Conservation (phyloP, 1,140 invertebrate genomes). For the Littorina saxatilis region DNA sequence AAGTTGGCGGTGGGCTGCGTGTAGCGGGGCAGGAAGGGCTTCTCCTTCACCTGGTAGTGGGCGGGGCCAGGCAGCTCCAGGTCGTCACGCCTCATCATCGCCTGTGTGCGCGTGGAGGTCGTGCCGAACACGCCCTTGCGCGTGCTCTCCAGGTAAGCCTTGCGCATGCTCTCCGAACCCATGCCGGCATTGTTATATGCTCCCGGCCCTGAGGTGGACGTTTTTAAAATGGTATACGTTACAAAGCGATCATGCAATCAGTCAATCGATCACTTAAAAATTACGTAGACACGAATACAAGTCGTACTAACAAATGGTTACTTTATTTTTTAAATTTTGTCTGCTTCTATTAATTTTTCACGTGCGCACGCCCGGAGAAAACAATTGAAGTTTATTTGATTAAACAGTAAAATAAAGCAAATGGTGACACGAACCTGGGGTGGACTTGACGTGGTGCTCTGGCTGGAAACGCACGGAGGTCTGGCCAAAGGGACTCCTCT, state of each 20-base stretch:
- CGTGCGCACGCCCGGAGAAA: too few species aligned
- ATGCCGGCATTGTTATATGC: conserved; percentile 73
- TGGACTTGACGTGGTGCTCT: conserved; percentile 5
- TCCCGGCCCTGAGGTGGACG: conserved; percentile 68
- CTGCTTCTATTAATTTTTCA: too few species aligned
- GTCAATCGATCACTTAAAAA: background rate
- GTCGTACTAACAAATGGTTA: background rate
- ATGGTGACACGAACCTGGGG: conserved; percentile 5
- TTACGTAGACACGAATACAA: background rate
- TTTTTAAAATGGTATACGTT: background rate
- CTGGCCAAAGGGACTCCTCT: conserved; percentile 74
- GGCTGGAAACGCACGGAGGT: conserved; percentile 54
- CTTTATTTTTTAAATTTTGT: background rate
- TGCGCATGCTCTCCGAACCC: conserved; percentile 73
- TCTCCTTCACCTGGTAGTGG: conserved; percentile 68
- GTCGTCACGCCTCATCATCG: conserved; percentile 58
- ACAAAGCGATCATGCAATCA: background rate
- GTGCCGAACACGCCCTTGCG: conserved; percentile 71
- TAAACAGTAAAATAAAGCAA: too few species aligned
- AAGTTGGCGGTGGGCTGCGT: conserved; percentile 67
- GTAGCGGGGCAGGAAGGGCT: conserved; percentile 56
- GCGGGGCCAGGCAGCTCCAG: conserved; percentile 67
- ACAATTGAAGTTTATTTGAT: too few species aligned
- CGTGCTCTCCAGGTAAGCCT: conserved; percentile 72
- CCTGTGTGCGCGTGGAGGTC: conserved; percentile 59